Percentiles rank a stretch among this genome's conserved stretches.
phyloP scores from a whole-genome alignment of 2,888 invertebrate genomes.

The Mermis nigrescens region DNA sequence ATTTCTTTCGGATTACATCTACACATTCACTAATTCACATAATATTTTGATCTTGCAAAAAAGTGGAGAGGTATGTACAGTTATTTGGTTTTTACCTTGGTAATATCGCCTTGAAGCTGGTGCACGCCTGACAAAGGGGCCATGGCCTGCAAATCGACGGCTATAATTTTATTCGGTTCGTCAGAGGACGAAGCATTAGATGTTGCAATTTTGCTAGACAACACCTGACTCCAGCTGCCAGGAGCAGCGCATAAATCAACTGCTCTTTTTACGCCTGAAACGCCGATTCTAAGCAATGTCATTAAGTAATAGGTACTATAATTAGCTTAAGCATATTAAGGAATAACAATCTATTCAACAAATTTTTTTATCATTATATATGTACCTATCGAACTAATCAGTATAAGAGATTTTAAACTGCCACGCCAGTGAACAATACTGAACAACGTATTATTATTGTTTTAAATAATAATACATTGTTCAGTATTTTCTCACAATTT shows the following conservation, averaged over 20 bases:
- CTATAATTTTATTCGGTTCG: conserved; percentile 71
- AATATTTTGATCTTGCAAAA: too few species aligned
- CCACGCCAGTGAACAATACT: too few species aligned
- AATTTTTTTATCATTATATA: background rate
- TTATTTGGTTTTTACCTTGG: too few species aligned
- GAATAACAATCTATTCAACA: background rate
- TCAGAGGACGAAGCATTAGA: background rate
- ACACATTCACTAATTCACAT: too few species aligned
- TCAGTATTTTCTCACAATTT: too few species aligned
- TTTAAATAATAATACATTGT: too few species aligned
- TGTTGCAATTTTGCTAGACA: conserved; percentile 39
- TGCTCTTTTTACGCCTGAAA: conserved; percentile 58
- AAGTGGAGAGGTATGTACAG: too few species aligned
- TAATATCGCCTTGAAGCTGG: conserved; percentile 93
- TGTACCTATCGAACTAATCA: too few species aligned
- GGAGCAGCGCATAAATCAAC: conserved; percentile 78
- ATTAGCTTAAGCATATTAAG: background rate
- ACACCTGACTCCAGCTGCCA: conserved; percentile 95
- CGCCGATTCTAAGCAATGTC: background rate
- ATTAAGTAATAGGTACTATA: background rate
- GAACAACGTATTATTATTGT: too few species aligned
- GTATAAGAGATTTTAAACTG: too few species aligned
- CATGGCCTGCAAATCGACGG: conserved; percentile 95
- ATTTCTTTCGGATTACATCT: too few species aligned
- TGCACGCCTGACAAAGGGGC: conserved; percentile 82